Percentiles rank a stretch among this genome's conserved stretches.
Conservation (phyloP, 1,140 invertebrate genomes). For the Caerostris extrusa region DNA sequence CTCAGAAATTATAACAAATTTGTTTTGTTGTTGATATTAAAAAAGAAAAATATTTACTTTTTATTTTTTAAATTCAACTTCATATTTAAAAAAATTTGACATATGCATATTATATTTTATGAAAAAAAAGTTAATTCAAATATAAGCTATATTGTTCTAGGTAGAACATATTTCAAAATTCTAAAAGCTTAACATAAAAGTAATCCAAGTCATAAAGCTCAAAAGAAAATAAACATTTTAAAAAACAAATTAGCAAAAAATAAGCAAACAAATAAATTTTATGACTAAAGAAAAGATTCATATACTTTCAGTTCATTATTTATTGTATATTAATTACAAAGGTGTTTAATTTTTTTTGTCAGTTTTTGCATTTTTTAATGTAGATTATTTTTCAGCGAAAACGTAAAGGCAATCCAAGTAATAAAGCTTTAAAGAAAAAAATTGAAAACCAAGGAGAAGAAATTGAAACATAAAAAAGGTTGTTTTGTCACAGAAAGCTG, state of each 20-base stretch:
- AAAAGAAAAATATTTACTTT: no score
- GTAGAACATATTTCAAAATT: no score
- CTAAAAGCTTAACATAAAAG: no score
- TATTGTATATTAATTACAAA: not conserved
- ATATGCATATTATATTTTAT: no score
- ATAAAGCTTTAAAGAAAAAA: not conserved
- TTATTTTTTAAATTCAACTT: no score
- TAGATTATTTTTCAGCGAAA: not conserved
- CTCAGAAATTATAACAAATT: no score
- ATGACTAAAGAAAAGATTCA: not conserved
- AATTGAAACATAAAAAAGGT: slow-evolving; percentile 27
- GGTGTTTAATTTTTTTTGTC: not conserved
- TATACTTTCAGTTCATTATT: not conserved
- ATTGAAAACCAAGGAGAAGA: slow-evolving; percentile 15
- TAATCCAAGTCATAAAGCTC: no score
- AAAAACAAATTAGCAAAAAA: not conserved
- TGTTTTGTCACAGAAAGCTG: not conserved
- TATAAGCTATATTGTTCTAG: no score
- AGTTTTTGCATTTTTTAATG: not conserved
- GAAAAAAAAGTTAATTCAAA: no score
- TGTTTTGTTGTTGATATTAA: no score
- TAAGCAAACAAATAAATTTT: not conserved
- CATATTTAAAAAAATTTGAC: no score
- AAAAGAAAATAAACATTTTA: not conserved
- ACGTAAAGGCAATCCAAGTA: not conserved